Evolutionary conservation across 2,888 invertebrate species (phyloP), one percentile per base, ranked within the genome.

Genomic region (Cerastoderma edule): DNA sequence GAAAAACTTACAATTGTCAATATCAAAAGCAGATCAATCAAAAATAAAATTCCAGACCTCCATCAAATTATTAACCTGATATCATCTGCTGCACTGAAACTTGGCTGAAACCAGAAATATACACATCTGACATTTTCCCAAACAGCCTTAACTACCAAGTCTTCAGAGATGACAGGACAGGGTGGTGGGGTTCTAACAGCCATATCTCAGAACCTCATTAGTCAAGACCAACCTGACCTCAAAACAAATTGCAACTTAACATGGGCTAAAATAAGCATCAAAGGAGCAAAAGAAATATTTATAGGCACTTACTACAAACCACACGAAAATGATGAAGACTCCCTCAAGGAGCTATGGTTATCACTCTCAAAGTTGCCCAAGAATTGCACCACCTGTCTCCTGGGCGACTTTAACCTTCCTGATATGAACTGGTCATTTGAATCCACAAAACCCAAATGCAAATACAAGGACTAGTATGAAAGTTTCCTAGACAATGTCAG

Each of bases 91-190:
- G 60, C n/a, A 67, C 67, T 35, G 67, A 75, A 50, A 63, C 68
- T n/a, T 76, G 76, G 76, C 33, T 72, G 5, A 72, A 60, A 33
- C 66, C 57, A n/a, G 76, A 76, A 6, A 35, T 68, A 0, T 16
- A 50, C 44, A 39, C 57, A 4, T 64, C 67, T 27, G 71, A 75
- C 33, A 72, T 75, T 22, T 72, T 75, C 39, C 63, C 46, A 10
- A 32, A 44, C n/a, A 27, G 0, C 13, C 24, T 50, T 32, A 5
- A 64, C 22, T 64, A 67, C 27, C 2, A 39, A 35, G 32, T 63
- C 3, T 53, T n/a, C 13, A 19, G 67, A 48, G 63, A 56, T 56
- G 56, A 54, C 6, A 8, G 32, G n/a, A 1, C 22, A 67, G 44
- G 71, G 71, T 3, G 71, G 54, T 16, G 75, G 60, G 4, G 70